These are phyloP conservation scores for Habrosyne pyritoides DNA, from an alignment of 2,888 invertebrate species.

Conservation along the genomic window DNA sequence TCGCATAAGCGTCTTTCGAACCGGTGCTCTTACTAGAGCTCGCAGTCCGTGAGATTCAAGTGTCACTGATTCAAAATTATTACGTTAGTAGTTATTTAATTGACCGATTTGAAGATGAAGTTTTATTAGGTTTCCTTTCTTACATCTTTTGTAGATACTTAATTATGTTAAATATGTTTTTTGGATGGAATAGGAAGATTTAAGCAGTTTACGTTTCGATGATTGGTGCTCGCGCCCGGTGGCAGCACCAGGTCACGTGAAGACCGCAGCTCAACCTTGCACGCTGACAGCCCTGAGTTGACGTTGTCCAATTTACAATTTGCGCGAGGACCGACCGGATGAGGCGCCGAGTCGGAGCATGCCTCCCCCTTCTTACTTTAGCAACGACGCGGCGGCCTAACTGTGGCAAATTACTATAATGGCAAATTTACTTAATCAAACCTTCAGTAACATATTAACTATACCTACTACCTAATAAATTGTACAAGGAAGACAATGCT, in stretches of 20 bases:
- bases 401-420: constrained; percentile 48
- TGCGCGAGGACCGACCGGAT: constrained; percentile 75
- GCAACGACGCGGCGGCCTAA: constrained; percentile 51
- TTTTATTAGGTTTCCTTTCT: not conserved
- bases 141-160: not conserved
- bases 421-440: constrained; percentile 50
- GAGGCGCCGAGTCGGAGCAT: constrained; percentile 68
- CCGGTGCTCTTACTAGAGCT: constrained; percentile 45
- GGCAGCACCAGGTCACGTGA: constrained; percentile 53
- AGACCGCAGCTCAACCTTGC: constrained; percentile 58
- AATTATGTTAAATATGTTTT: not conserved
- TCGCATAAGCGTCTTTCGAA: constrained; percentile 63
- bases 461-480: constrained; percentile 10
- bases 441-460: constrained; percentile 17
- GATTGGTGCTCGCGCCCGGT: constrained; percentile 11
- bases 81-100: too few species aligned
- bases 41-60: not conserved
- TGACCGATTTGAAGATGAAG: not conserved
- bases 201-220: not conserved
- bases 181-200: not conserved
- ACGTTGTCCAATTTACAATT: constrained; percentile 76
- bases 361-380: constrained; percentile 75
- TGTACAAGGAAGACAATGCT: too few species aligned
- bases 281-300: constrained; percentile 64
- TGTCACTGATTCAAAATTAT: not conserved